These are phyloP conservation scores for Gymnothorax reevesii DNA, from an alignment of 2,797 vertebrate genomes.

Conservation along the genomic window DNA sequence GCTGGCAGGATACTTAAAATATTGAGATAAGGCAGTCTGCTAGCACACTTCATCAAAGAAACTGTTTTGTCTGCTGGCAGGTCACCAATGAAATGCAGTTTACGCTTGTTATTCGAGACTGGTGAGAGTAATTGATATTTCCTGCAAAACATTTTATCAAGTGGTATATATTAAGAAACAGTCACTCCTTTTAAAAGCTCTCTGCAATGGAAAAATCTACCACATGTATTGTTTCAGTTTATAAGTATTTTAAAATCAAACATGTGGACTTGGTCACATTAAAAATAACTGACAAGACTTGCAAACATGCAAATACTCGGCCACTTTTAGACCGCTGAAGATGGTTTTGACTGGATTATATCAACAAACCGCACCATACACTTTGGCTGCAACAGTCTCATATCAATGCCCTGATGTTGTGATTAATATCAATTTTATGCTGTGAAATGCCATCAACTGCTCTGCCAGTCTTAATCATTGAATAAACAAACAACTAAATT, in stretches of 20 bases:
- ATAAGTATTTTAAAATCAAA: slow-evolving; percentile 44
- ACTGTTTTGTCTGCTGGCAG: slow-evolving; percentile 5
- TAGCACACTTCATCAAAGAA: background rate
- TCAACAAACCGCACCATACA: background rate
- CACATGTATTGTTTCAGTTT: slow-evolving; percentile 18
- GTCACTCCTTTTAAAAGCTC: background rate
- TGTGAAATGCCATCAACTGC: background rate
- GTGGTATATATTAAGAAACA: background rate
- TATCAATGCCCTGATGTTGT: background rate
- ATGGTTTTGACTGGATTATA: background rate
- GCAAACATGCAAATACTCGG: background rate
- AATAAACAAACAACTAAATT: slow-evolving; percentile 9
- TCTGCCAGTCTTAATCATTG: background rate
- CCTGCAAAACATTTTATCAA: background rate
- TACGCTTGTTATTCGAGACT: background rate
- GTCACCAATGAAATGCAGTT: slow-evolving; percentile 4
- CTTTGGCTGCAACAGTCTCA: background rate
- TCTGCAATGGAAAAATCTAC: background rate
- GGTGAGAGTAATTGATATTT: slow-evolving; percentile 7
- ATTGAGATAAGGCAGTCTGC: slow-evolving; percentile 24
- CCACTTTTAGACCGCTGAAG: background rate
- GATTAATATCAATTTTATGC: background rate
- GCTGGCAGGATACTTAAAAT: slow-evolving; percentile 36
- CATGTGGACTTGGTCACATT: slow-evolving; percentile 41
- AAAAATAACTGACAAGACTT: slow-evolving; percentile 31